These are phyloP conservation scores for Euschistus heros DNA, from an alignment of 1,140 invertebrate genomes.

Conservation along the genomic window DNA sequence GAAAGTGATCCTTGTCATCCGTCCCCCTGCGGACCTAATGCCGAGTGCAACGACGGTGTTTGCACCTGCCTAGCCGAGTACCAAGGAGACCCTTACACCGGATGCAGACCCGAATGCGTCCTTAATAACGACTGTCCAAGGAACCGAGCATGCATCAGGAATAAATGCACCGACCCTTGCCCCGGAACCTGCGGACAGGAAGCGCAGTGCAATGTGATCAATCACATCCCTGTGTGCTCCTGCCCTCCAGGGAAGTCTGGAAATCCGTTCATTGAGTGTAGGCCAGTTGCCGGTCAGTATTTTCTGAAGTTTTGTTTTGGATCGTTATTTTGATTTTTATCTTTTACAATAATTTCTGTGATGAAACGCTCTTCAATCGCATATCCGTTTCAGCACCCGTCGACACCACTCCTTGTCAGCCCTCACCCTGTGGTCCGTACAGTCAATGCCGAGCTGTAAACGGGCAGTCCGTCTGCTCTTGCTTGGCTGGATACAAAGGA, in stretches of 20 bases:
- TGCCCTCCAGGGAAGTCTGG: conserved; percentile 39
- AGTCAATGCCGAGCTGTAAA: conserved; percentile 48
- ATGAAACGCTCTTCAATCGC: too few species aligned
- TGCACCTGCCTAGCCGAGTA: conserved; percentile 52
- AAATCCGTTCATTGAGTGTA: conserved; percentile 35
- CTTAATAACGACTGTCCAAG: conserved; percentile 45
- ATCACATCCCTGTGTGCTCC: conserved; percentile 37
- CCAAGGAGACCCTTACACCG: conserved; percentile 34
- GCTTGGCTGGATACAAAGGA: conserved; percentile 37
- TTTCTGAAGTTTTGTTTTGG: too few species aligned
- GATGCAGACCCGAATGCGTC: conserved; percentile 47
- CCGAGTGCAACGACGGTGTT: conserved; percentile 42
- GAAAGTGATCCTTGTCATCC: conserved; percentile 42
- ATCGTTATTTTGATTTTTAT: neutral
- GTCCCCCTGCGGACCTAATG: conserved; percentile 55
- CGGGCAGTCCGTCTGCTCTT: conserved; percentile 46
- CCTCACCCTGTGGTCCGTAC: conserved; percentile 52
- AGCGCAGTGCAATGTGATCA: conserved; percentile 41
- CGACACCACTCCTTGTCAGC: conserved; percentile 36
- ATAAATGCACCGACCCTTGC: conserved; percentile 44
- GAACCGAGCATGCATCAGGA: conserved; percentile 37
- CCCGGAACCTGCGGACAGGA: conserved; percentile 42
- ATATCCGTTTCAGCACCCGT: conserved; percentile 14
- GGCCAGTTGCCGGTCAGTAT: conserved; percentile 36
- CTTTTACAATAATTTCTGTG: too few species aligned